A percentile compares a stretch with the other conserved stretches of the same genome.
phyloP scores from a whole-genome alignment of 2,113 vertebrate species.

The Nymphicus hollandicus region DNA sequence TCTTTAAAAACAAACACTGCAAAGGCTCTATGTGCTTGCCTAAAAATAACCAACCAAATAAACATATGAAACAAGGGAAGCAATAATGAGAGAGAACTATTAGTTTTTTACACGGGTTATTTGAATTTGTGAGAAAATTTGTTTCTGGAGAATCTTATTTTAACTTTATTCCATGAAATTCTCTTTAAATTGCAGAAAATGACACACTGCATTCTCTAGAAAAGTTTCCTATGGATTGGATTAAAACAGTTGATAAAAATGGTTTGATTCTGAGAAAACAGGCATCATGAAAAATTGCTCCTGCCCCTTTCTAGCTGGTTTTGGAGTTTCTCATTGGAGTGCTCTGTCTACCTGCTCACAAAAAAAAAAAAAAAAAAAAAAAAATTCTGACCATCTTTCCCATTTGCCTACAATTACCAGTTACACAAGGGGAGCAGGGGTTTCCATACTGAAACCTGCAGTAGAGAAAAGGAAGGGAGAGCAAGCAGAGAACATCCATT shows the following conservation, averaged over 20 bases:
- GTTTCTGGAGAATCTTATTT: background rate
- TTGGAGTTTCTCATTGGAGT: background rate
- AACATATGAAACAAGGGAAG: background rate
- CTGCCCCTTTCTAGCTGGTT: background rate
- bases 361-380: background rate
- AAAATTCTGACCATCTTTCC: background rate
- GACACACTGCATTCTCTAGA: background rate
- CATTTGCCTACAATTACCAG: too few relatives aligned
- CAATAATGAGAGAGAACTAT: background rate
- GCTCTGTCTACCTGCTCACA: background rate
- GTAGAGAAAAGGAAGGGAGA: background rate
- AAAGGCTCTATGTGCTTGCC: background rate
- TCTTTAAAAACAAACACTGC: background rate
- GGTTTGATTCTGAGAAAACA: background rate
- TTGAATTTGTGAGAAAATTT: background rate
- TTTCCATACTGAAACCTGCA: background rate
- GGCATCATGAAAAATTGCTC: background rate
- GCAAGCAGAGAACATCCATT: background rate
- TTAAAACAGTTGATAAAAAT: background rate
- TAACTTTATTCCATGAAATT: background rate
- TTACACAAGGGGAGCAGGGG: background rate
- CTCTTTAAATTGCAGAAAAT: background rate
- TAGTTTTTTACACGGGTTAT: background rate
- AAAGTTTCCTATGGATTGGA: background rate
- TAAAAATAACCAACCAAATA: background rate